Conservation (phyloP, 2,888 invertebrate species). For the Eilema sororculum region DNA sequence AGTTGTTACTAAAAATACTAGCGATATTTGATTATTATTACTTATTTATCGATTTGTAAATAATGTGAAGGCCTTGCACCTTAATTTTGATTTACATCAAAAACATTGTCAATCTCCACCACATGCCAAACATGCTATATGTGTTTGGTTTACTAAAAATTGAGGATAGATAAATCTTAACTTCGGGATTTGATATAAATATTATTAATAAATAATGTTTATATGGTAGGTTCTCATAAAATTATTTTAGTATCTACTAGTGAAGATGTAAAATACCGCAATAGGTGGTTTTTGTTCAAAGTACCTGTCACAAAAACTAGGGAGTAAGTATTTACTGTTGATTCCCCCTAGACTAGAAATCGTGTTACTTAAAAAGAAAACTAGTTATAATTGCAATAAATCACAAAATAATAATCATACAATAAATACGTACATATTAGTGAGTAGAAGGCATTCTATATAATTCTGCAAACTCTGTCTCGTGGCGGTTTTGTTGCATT, state of each 20-base stretch:
- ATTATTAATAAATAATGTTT: neutral
- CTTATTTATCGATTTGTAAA: neutral
- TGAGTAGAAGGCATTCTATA: slow-evolving; percentile 67
- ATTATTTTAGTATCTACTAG: slow-evolving; percentile 14
- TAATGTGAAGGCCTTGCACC: neutral
- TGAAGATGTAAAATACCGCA: slow-evolving; percentile 34
- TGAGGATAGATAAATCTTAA: neutral
- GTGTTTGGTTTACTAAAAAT: slow-evolving; percentile 9
- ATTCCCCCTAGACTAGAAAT: slow-evolving; percentile 34
- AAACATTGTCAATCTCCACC: neutral
- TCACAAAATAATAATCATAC: slow-evolving; percentile 38
- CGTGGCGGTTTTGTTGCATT: slow-evolving; percentile 83
- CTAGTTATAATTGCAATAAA: slow-evolving; percentile 28
- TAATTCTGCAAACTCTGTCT: slow-evolving; percentile 82
- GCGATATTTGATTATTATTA: neutral
- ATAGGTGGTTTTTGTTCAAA: slow-evolving; percentile 44
- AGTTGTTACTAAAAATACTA: neutral
- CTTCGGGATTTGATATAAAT: neutral
- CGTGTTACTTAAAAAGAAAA: slow-evolving; percentile 25
- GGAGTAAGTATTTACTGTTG: slow-evolving; percentile 30
- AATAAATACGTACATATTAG: slow-evolving; percentile 58
- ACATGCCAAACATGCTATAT: slow-evolving; percentile 22
- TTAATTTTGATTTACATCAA: neutral
- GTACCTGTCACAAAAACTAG: slow-evolving; percentile 25
- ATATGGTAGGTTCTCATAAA: neutral